Evolutionary conservation across 2,888 invertebrate species (phyloP).

Genomic region (Aelia acuminata): DNA sequence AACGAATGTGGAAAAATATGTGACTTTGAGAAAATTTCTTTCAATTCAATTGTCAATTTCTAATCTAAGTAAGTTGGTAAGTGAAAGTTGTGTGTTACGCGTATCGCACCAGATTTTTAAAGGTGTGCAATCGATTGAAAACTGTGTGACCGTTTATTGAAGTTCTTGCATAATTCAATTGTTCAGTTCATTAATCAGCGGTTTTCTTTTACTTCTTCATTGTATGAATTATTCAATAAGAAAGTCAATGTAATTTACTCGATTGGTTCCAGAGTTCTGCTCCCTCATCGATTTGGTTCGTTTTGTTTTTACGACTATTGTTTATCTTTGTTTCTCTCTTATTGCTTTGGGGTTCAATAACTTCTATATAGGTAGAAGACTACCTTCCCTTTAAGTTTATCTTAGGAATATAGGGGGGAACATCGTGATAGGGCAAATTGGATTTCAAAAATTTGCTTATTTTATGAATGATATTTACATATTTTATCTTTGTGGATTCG

Average conservation of each 20-base stretch:
- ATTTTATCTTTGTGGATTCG: too few relatives aligned
- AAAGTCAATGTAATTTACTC: conserved; percentile 1
- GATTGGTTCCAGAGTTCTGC: neutral
- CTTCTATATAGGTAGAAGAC: neutral
- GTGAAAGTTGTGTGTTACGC: too few relatives aligned
- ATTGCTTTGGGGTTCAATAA: neutral
- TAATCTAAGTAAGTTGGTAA: too few relatives aligned
- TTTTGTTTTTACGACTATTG: neutral
- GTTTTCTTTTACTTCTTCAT: neutral
- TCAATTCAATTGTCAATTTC: too few relatives aligned
- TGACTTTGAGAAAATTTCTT: too few relatives aligned
- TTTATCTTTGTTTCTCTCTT: neutral
- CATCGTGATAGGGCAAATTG: too few relatives aligned
- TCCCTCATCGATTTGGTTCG: neutral
- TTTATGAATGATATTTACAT: too few relatives aligned
- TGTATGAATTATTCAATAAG: neutral
- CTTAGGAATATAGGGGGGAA: too few relatives aligned
- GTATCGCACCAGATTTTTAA: too few relatives aligned
- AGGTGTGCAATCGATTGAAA: neutral
- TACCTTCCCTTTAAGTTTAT: neutral
- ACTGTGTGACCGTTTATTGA: neutral
- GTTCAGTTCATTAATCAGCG: neutral
- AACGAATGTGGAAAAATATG: too few relatives aligned
- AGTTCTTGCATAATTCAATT: neutral
- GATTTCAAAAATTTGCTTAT: too few relatives aligned